Evolutionary conservation across 2,113 vertebrate species (phyloP).

Genomic region (Fulmarus glacialis): DNA sequence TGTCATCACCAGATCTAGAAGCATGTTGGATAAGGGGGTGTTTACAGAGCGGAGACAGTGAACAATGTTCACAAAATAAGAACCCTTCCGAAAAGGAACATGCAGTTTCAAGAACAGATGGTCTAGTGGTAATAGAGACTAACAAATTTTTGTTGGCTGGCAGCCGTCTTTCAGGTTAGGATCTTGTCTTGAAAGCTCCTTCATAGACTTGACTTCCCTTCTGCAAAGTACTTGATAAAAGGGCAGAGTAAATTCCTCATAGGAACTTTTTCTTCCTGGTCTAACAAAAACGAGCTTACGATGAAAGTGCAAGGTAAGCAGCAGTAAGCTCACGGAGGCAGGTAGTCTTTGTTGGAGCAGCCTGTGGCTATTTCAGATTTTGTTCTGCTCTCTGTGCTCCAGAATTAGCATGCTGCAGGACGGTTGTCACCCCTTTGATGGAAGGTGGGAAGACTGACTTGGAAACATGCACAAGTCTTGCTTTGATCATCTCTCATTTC

Average conservation of each 20-base stretch:
- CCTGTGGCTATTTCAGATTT: neutral
- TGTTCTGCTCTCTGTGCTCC: neutral
- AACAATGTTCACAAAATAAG: conserved; percentile 22
- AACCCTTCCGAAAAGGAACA: conserved; percentile 5
- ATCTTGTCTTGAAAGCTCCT: conserved; percentile 33
- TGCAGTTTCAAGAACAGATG: conserved; percentile 44
- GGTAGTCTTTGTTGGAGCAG: neutral
- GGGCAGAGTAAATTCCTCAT: neutral
- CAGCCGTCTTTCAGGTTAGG: conserved; percentile 39
- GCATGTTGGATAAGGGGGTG: neutral
- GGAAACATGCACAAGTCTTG: neutral
- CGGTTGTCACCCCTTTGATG: conserved; percentile 18
- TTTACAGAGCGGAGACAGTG: neutral
- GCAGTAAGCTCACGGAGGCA: neutral
- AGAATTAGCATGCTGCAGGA: neutral
- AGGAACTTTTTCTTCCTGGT: neutral
- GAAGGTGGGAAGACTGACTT: conserved; percentile 34
- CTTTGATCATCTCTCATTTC: conserved; percentile 4
- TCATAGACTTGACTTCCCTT: neutral
- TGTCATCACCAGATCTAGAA: neutral
- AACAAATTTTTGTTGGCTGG: conserved; percentile 32
- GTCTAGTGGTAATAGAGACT: conserved; percentile 7
- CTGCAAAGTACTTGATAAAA: neutral
- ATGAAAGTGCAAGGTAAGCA: neutral
- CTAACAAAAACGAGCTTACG: neutral